A percentile compares a stretch with the other conserved stretches of the same genome.
Evolutionary conservation across 53 echinoderm and acorn worm species (phyloP).

Genomic region (Temnopleurus reevesii): DNA sequence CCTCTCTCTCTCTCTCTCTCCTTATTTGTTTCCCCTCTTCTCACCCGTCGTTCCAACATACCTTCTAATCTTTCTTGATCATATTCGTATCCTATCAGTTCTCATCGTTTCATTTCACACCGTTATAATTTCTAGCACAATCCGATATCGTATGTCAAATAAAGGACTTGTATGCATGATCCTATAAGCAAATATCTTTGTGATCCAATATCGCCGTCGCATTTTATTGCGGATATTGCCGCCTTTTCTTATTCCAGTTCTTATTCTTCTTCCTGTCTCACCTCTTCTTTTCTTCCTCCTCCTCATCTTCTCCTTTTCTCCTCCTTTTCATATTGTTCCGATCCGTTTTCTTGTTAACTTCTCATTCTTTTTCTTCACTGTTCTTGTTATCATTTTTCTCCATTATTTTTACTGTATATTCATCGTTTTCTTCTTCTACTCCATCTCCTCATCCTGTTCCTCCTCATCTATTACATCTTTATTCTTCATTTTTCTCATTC

Average conservation of each 20-base stretch:
- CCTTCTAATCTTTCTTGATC: background rate
- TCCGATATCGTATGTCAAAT: background rate
- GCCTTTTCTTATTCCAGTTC: background rate
- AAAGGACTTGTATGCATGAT: constrained; percentile 13
- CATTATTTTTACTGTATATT: too few relatives aligned
- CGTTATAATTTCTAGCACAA: too few relatives aligned
- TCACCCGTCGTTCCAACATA: background rate
- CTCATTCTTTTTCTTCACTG: too few relatives aligned
- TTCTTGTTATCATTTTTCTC: too few relatives aligned
- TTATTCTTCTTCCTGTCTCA: background rate
- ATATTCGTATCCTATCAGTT: background rate
- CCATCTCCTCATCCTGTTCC: too few relatives aligned
- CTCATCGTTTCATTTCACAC: too few relatives aligned
- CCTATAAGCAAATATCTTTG: background rate
- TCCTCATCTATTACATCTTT: too few relatives aligned
- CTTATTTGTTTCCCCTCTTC: too few relatives aligned
- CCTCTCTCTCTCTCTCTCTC: too few relatives aligned
- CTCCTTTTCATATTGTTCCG: background rate
- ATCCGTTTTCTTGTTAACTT: too few relatives aligned
- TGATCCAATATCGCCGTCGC: background rate
- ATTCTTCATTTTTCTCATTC: too few relatives aligned
- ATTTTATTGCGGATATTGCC: background rate
- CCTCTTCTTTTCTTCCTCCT: background rate
- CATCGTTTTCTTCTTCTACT: too few relatives aligned
- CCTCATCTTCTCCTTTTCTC: background rate